Evolutionary conservation across 1,140 invertebrate species (phyloP), one percentile per base, ranked within the genome.

Genomic region (Diabrotica undecimpunctata): DNA sequence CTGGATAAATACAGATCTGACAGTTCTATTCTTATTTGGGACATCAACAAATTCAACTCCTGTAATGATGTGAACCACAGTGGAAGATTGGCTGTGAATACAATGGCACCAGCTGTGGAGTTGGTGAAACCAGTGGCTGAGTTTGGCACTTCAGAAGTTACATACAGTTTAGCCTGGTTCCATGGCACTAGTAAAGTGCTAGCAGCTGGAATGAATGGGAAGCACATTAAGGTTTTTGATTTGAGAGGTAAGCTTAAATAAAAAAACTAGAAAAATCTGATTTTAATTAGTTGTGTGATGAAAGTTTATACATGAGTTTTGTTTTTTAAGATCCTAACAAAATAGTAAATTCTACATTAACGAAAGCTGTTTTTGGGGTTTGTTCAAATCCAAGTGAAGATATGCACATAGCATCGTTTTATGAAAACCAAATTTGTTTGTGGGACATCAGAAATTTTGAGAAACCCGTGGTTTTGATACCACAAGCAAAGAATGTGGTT

Each of bases 361-460:
- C 92, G 0, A 94, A 94, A 79, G 88, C 89, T 56, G 92, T 96
- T 10, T 88, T 88, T 78, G 94, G 93, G 52, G 81, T 94, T 7
- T 84, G 86, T 57, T 86, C 93, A 5, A 92, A 95, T 77, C 87
- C 89, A 11, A 83, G 88, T 74, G 89, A 88, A 74, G 86, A 90
- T 71, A 86, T 89, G 78, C 85, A 90, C 75, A 74, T 97, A 7
- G 93, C 94, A 60, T 94, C 93, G 41, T 92, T 87, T 77, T 82
- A 87, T 56, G 95, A 97, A 54, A 89, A 87, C 74, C 84, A 87
- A 70, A 89, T 94, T 54, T 87, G 84, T 54, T 84, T 97, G 54
- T 97, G 94, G 95, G 95, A 97, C 80, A 85, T 89, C 38, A 80
- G 94, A 59, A 90, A 88, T 72, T 92, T 96, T 77, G 91, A 95